Conservation (phyloP, 2,797 vertebrate species). For the Diglossa cyanea region DNA sequence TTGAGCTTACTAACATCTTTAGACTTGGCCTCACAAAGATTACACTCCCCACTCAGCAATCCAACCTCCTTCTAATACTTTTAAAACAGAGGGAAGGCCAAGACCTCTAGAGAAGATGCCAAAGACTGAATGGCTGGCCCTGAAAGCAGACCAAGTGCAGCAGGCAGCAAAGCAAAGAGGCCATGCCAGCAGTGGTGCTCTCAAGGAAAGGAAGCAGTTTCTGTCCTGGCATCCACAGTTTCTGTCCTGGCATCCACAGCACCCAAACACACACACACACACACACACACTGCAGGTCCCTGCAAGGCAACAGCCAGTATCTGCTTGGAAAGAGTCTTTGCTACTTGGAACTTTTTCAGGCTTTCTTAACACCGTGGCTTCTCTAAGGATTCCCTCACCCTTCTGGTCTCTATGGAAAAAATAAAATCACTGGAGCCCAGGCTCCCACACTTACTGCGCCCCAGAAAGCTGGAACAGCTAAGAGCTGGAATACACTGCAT, state of each 20-base stretch:
- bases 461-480: background rate
- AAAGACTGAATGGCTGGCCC: constrained; percentile 16
- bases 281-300: background rate
- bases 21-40: constrained; percentile 42
- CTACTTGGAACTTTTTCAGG: background rate
- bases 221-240: constrained; percentile 21
- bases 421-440: background rate
- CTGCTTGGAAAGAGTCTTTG: background rate
- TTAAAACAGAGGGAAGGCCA: constrained; percentile 42
- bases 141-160: constrained; percentile 40
- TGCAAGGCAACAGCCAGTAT: background rate
- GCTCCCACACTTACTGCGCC: background rate
- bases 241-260: constrained; percentile 23
- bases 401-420: background rate
- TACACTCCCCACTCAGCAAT: constrained; percentile 13
- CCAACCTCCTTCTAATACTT: constrained; percentile 45
- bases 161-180: constrained; percentile 11
- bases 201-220: constrained; percentile 32
- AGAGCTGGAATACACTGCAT: background rate
- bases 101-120: constrained; percentile 29
- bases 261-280: background rate
- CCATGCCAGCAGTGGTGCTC: constrained; percentile 31
- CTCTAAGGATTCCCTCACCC: background rate
- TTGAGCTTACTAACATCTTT: constrained; percentile 46
- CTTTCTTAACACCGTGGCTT: background rate